Evolutionary conservation across 2,113 vertebrate genomes (phyloP).

Genomic region (Galbula dea): DNA sequence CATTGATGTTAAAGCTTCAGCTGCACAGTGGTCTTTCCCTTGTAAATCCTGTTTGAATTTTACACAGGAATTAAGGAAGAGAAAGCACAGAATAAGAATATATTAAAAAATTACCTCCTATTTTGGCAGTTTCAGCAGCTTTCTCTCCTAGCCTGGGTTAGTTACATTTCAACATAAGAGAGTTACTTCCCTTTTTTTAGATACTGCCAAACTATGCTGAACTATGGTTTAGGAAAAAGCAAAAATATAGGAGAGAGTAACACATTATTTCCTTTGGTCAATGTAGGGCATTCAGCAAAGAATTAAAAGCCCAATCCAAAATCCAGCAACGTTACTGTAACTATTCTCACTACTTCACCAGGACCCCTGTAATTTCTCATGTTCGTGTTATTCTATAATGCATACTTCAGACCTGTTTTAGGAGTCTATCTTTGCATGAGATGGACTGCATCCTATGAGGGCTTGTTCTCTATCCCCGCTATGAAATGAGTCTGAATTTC

Average conservation of each 20-base stretch:
- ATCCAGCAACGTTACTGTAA: neutral
- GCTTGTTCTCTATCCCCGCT: neutral
- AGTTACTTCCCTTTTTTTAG: constrained; percentile 41
- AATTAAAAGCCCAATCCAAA: neutral
- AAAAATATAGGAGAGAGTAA: neutral
- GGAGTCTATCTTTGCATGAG: neutral
- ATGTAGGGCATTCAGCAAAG: neutral
- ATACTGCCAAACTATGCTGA: neutral
- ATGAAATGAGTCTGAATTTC: neutral
- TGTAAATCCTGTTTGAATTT: neutral
- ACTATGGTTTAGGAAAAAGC: neutral
- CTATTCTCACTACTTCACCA: neutral
- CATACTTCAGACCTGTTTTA: neutral
- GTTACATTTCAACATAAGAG: neutral
- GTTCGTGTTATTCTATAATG: neutral
- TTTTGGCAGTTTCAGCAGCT: neutral
- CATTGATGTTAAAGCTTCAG: neutral
- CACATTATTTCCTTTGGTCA: neutral
- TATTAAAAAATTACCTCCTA: neutral
- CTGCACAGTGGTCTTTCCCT: neutral
- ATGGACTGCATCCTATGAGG: neutral
- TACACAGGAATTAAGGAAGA: neutral
- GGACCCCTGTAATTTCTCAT: neutral
- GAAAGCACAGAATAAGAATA: neutral
- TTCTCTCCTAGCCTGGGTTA: neutral